Percentiles rank a stretch among this genome's conserved stretches.
Conservation (phyloP, 2,888 invertebrate species). For the Plagiodera versicolora region DNA sequence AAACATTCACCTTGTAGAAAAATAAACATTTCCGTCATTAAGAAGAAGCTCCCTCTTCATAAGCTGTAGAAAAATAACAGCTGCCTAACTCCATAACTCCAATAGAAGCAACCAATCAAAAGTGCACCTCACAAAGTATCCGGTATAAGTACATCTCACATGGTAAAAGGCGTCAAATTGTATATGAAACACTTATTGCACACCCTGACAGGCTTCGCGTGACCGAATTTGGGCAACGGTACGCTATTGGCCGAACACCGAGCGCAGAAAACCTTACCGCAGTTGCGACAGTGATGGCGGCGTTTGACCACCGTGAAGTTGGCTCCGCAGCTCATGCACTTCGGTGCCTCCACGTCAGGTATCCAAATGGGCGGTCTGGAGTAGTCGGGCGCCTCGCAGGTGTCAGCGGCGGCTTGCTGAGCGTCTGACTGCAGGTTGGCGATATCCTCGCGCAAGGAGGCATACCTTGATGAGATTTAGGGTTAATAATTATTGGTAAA, state of each 20-base stretch:
- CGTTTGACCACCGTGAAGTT: constrained; percentile 94
- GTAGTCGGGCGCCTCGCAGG: constrained; percentile 13
- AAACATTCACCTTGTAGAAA: too few species aligned
- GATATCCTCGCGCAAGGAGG: constrained; percentile 40
- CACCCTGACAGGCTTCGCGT: constrained; percentile 89
- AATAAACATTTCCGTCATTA: too few species aligned
- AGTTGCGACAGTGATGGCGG: constrained; percentile 95
- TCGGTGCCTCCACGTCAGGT: constrained; percentile 88
- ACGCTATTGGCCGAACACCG: constrained; percentile 92
- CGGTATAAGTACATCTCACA: constrained; percentile 38
- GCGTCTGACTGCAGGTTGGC: constrained; percentile 33
- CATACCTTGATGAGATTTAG: constrained; percentile 25
- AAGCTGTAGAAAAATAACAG: too few species aligned
- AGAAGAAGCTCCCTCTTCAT: too few species aligned
- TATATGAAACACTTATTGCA: constrained; percentile 86
- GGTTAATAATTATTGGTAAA: too few species aligned
- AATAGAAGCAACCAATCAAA: too few species aligned
- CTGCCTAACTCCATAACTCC: too few species aligned
- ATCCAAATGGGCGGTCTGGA: constrained; percentile 84
- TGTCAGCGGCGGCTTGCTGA: constrained; percentile 5
- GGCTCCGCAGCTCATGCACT: constrained; percentile 90
- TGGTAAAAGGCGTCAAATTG: constrained; percentile 67
- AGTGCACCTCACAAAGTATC: not conserved
- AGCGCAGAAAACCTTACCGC: constrained; percentile 95
- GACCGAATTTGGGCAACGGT: constrained; percentile 90